Evolutionary conservation across 2,113 vertebrate species (phyloP), one percentile per base, ranked within the genome.

Genomic region (Balaenoptera acutorostrata): DNA sequence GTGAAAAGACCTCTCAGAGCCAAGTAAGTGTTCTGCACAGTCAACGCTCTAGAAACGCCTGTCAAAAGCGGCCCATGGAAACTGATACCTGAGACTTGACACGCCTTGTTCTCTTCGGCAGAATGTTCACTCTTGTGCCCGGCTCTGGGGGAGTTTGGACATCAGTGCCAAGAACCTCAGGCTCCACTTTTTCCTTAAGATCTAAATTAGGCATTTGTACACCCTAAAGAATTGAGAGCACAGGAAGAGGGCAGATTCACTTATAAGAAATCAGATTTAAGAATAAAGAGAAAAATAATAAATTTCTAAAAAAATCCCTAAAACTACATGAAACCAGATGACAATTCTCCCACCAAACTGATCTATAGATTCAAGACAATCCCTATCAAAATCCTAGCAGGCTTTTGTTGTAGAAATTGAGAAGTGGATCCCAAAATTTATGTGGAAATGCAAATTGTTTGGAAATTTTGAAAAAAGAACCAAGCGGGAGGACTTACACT

Each of bases 41-140:
- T 85, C 14, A 96, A 63, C 1, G 15, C 59, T 64, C 2, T 87
- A 44, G 80, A 95, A 77, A 92, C 13, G 59, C 63, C 49, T 92
- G 21, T 86, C 93, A 92, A 91, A 85, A 91, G 95, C 21, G 77
- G 64, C 2, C 72, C 39, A 72, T 20, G 20, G 29, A 96, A 72
- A 86, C 31, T 29, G 64, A 83, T 98, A 99, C 99, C 99, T 99
- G 99, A 82, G 99, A 99, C 91, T 99, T 99, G 93, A 99, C 97
- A 0, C 99, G 98, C 95, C 99, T 98, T 92, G 99, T 98, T 98
- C 98, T 99, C 98, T 99, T 99, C 87, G 99, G 98, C 80, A 98
- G 94, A 71, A 98, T 97, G 0, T 98, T 99, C 98, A 98, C 98
- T 96, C 98, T 98, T 90, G 98, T 98, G 80, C 98, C 98, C 10